Percentiles rank a stretch among this genome's conserved stretches.
These are phyloP conservation scores for Prietella phreatophila DNA, from an alignment of 2,113 vertebrate species.

Conservation along the genomic window DNA sequence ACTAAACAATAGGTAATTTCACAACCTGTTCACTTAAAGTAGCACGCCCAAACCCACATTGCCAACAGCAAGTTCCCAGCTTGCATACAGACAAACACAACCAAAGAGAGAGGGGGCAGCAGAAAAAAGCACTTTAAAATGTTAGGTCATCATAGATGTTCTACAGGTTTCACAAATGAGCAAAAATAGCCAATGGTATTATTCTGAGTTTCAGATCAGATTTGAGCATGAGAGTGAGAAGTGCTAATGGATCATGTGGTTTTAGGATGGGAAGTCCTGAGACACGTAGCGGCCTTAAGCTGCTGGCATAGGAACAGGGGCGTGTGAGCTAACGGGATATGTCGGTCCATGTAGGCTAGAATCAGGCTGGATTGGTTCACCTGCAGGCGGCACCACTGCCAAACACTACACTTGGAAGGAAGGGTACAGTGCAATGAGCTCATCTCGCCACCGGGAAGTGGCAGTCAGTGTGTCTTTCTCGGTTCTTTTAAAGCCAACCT, in stretches of 20 bases:
- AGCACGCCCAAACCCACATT: slow-evolving; percentile 68
- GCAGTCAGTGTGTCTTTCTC: slow-evolving; percentile 40
- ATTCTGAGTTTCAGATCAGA: slow-evolving; percentile 41
- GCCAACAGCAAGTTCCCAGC: slow-evolving; percentile 62
- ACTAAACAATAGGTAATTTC: slow-evolving; percentile 49
- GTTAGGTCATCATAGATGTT: slow-evolving; percentile 33
- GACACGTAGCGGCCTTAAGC: slow-evolving; percentile 78
- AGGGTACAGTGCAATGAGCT: slow-evolving; percentile 76
- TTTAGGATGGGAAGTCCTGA: slow-evolving; percentile 75
- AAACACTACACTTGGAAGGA: slow-evolving; percentile 70
- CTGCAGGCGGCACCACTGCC: slow-evolving; percentile 67
- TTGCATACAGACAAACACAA: slow-evolving; percentile 67
- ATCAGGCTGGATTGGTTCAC: slow-evolving; percentile 75
- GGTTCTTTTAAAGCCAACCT: slow-evolving; percentile 32
- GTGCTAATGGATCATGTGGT: slow-evolving; percentile 61
- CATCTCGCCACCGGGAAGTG: slow-evolving; percentile 60
- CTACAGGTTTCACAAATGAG: slow-evolving; percentile 32
- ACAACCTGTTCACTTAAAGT: slow-evolving; percentile 70
- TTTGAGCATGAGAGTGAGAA: slow-evolving; percentile 49
- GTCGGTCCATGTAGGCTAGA: slow-evolving; percentile 73
- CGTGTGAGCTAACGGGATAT: slow-evolving; percentile 62
- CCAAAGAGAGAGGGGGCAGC: slow-evolving; percentile 26
- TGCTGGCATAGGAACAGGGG: slow-evolving; percentile 75
- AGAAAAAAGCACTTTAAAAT: slow-evolving; percentile 21
- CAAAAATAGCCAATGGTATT: slow-evolving; percentile 38